These are phyloP conservation scores for Aldabrachelys gigantea DNA, from an alignment of 2,113 vertebrate species.

Conservation along the genomic window DNA sequence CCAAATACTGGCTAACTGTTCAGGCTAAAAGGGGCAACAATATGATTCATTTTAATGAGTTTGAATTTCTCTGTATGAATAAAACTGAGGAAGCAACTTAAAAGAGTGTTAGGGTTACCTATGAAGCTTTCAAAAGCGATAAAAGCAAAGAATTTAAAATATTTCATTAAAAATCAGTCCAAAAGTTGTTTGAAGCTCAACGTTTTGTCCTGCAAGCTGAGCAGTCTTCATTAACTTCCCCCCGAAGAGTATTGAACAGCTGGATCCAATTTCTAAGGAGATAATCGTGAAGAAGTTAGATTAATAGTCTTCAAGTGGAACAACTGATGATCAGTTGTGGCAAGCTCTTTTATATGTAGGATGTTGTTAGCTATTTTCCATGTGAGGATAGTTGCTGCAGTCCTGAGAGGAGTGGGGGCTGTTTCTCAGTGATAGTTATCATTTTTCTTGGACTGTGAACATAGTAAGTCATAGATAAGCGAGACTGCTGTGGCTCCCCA, in stretches of 20 bases:
- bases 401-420: not conserved
- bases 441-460: conserved; percentile 1
- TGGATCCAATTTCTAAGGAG: conserved; percentile 72
- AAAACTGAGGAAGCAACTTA: conserved; percentile 48
- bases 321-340: conserved; percentile 47
- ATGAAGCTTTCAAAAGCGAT: conserved; percentile 56
- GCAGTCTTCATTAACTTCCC: conserved; percentile 67
- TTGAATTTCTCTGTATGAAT: not conserved
- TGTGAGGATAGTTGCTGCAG: conserved; percentile 5
- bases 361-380: conserved; percentile 24
- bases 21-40: conserved; percentile 41
- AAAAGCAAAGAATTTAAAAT: conserved; percentile 57
- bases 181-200: conserved; percentile 62
- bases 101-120: conserved; percentile 55
- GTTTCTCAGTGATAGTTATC: not conserved
- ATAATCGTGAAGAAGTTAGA: conserved; percentile 72
- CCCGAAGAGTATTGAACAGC: conserved; percentile 61
- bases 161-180: conserved; percentile 65
- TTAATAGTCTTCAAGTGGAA: conserved; percentile 59
- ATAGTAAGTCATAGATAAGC: conserved; percentile 34
- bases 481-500: conserved; percentile 24
- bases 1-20: not conserved
- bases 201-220: conserved; percentile 68
- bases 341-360: conserved; percentile 19
- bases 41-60: not conserved